Evolutionary conservation across 1,140 invertebrate species (phyloP), one percentile per base, ranked within the genome.

Genomic region (Psix sp.): DNA sequence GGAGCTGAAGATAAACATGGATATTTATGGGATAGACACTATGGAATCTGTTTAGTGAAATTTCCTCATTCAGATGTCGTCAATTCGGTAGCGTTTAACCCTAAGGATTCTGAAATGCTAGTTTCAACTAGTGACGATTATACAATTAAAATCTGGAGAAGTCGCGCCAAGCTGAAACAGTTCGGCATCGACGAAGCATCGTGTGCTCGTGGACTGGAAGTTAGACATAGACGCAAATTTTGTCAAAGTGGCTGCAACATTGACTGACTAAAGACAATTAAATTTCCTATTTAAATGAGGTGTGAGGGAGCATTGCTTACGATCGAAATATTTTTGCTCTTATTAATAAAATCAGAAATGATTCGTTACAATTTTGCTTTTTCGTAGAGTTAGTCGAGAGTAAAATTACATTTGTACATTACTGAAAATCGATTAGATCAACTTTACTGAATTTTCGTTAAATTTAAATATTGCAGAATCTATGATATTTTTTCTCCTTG

Each of bases 81-180:
- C 0, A 96, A 96, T 86, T 93, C 92, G 7, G 94, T 96, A 1
- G 94, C 94, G 10, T 96, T 97, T 77, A 95, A 95, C 87, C 94
- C 94, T 5, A 87, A 87, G 33, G 92, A 96, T 88, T 90, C 93
- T 0, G 91, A 95, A 83, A 94, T 95, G 90, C 85, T 96, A 14
- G 91, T 96, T 1, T 95, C 94, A n/a, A 93, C 93, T 6, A 95
- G 94, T 67, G 95, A 96, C 83, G 95, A 96, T 84, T 90, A 90
- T 76, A 92, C 91, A 9, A 91, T 96, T 31, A 95, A 94, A 88
- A 88, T 95, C 40, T 93, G 92, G 90, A 80, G 90, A 13, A 90
- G 90, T 56, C 83, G 86, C 46, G 80, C 86, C 4, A 86, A 86
- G 84, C 85, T 88, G 0, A 86, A 86, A 57, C 52, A 84, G 29